Evolutionary conservation across 2,113 vertebrate species (phyloP).

Genomic region (Eulemur rufifrons): DNA sequence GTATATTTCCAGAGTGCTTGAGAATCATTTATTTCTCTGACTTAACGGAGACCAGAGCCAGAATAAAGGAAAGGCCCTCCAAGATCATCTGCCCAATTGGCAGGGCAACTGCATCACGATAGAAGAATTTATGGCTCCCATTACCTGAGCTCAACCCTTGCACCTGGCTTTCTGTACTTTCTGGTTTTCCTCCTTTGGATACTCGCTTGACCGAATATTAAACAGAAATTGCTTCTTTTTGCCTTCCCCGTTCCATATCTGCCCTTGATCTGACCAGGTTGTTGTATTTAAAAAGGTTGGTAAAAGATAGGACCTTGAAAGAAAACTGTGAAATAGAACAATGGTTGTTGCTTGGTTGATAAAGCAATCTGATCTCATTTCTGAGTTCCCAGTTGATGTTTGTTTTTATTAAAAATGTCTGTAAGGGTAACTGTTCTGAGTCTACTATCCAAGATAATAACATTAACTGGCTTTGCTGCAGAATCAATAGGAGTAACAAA

Average conservation of each 20-base stretch:
- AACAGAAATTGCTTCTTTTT: background rate
- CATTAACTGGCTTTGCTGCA: conserved; percentile 83
- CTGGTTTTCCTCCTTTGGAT: background rate
- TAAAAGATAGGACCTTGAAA: conserved; percentile 69
- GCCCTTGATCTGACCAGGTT: conserved; percentile 54
- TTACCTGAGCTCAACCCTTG: background rate
- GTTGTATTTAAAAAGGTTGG: conserved; percentile 30
- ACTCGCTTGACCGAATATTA: conserved; percentile 7
- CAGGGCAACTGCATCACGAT: background rate
- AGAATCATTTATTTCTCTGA: conserved; percentile 18
- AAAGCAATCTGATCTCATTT: conserved; percentile 82
- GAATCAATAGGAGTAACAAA: conserved; percentile 84
- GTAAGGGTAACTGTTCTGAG: conserved; percentile 79
- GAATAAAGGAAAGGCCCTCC: conserved; percentile 10
- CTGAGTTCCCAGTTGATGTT: conserved; percentile 78
- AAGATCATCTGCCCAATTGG: background rate
- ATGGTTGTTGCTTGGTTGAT: conserved; percentile 75
- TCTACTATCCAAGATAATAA: conserved; percentile 79
- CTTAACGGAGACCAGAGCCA: background rate
- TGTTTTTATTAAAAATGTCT: conserved; percentile 86
- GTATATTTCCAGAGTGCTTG: background rate
- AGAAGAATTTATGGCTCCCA: background rate
- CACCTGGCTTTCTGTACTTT: background rate
- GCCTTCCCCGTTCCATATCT: background rate
- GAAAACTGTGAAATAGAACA: conserved; percentile 28